A percentile compares a stretch with the other conserved stretches of the same genome.
Evolutionary conservation across 2,797 vertebrate species (phyloP).

Genomic region (Hapalemur alaotrensis): DNA sequence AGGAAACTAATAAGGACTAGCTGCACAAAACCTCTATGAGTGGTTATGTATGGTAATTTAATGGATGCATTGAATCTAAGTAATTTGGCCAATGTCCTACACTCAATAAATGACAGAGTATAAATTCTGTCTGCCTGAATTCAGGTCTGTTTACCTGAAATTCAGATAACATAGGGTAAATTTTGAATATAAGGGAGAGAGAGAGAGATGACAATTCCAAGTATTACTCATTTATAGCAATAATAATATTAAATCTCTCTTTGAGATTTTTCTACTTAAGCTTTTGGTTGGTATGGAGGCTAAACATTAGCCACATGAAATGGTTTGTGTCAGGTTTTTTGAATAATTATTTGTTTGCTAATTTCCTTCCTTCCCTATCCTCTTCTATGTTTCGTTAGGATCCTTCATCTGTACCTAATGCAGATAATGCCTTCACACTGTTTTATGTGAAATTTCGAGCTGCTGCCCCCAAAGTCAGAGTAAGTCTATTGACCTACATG

Average conservation of each 20-base stretch:
- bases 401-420: constrained; percentile 90
- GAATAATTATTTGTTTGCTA: constrained; percentile 33
- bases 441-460: constrained; percentile 98
- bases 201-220: not conserved
- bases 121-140: not conserved
- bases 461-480: constrained; percentile 97
- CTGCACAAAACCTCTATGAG: not conserved
- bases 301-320: not conserved
- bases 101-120: not conserved
- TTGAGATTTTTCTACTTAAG: constrained; percentile 24
- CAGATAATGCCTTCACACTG: constrained; percentile 97
- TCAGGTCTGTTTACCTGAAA: not conserved
- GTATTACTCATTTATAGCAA: not conserved
- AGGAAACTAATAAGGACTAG: not conserved
- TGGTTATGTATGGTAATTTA: not conserved
- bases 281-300: constrained; percentile 19
- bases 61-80: not conserved
- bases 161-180: not conserved
- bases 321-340: not conserved
- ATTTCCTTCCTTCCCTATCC: constrained; percentile 31
- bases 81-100: not conserved
- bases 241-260: not conserved
- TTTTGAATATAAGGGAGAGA: not conserved
- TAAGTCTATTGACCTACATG: constrained; percentile 83
- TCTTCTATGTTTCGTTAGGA: constrained; percentile 86